Percentiles rank a stretch among this genome's conserved stretches.
Conservation (phyloP, 2,797 vertebrate genomes). For the Muscicapa comitata region DNA sequence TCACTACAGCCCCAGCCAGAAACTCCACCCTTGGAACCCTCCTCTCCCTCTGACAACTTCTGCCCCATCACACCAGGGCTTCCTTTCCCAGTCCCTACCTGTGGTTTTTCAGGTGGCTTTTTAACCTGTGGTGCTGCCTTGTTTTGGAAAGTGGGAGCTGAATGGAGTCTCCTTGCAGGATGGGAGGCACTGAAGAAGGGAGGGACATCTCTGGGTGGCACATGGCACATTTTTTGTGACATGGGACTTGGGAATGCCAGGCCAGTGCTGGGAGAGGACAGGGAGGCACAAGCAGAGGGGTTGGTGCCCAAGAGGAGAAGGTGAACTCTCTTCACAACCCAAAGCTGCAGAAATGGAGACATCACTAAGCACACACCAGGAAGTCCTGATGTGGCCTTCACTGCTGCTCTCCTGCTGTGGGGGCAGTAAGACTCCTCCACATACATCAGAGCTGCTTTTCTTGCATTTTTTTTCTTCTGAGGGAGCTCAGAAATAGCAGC, state of each 20-base stretch:
- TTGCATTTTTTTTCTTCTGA: background rate
- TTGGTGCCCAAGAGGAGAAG: background rate
- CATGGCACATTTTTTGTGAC: rapidly evolving
- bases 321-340: background rate
- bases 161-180: background rate
- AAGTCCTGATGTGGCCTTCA: background rate
- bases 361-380: background rate
- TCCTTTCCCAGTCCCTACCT: background rate
- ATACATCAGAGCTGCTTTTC: background rate
- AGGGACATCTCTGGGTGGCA: background rate
- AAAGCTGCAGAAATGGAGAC: background rate
- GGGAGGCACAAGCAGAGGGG: background rate
- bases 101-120: background rate
- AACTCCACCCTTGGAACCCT: background rate
- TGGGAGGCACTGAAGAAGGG: background rate
- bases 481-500: background rate
- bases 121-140: background rate
- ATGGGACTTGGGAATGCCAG: background rate
- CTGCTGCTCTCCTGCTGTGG: background rate
- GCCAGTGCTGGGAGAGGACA: background rate
- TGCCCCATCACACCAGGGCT: background rate
- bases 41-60: background rate
- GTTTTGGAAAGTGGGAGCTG: background rate
- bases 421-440: background rate
- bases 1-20: background rate